These are phyloP conservation scores for Alligator sinensis DNA, from an alignment of 2,113 vertebrate species.

Conservation along the genomic window DNA sequence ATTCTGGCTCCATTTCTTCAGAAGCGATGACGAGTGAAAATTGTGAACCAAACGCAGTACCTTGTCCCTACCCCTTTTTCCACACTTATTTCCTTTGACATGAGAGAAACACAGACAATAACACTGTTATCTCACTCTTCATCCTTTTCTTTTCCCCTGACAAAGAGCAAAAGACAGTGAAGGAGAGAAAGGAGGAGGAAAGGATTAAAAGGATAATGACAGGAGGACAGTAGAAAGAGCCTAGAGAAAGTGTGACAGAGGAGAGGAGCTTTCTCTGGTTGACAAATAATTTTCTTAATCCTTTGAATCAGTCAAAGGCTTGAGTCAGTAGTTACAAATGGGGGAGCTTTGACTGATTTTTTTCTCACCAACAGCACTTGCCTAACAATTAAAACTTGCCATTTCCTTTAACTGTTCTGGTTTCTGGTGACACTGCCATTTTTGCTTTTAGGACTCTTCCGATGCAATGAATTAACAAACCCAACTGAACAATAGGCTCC, in stretches of 20 bases:
- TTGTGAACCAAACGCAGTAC: not conserved
- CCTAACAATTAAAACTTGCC: not conserved
- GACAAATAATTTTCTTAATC: constrained; percentile 14
- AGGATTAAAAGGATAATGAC: constrained; percentile 19
- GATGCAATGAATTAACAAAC: not conserved
- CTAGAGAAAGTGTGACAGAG: not conserved
- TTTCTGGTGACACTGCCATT: not conserved
- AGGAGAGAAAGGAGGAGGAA: not conserved
- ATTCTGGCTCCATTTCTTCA: not conserved
- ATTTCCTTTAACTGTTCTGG: not conserved
- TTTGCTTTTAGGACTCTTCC: not conserved
- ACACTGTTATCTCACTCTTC: not conserved
- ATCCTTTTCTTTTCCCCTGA: not conserved
- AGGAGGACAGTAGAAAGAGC: not conserved
- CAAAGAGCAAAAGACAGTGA: not conserved
- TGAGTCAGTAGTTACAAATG: constrained; percentile 14
- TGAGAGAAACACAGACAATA: not conserved
- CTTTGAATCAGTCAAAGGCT: not conserved
- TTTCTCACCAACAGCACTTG: not conserved
- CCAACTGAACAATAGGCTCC: not conserved
- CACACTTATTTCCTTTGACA: not conserved
- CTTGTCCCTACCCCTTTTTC: not conserved
- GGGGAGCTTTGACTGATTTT: not conserved
- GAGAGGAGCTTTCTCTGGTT: constrained; percentile 7
- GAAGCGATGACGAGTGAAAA: not conserved